Evolutionary conservation across 2,797 vertebrate genomes (phyloP).

Genomic region (Xiphorhynchus erythropygius): DNA sequence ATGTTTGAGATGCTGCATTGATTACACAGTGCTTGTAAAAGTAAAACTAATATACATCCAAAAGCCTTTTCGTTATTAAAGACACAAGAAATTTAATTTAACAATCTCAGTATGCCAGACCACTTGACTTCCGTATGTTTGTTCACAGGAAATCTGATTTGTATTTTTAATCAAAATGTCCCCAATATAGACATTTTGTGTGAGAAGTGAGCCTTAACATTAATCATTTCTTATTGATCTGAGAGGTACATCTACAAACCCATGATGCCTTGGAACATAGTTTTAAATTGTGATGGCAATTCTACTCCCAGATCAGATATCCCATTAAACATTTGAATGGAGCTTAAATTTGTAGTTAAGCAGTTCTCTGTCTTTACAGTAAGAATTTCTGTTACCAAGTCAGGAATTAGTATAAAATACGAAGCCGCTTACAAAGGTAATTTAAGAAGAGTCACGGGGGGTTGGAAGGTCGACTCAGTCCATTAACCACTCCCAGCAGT

Average conservation of each 20-base stretch:
- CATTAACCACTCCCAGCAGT: neutral
- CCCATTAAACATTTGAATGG: neutral
- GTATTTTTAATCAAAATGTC: neutral
- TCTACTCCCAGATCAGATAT: neutral
- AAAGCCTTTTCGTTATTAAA: neutral
- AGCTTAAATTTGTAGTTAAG: neutral
- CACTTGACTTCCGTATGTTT: neutral
- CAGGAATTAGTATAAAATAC: neutral
- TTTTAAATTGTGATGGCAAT: neutral
- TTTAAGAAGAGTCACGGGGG: neutral
- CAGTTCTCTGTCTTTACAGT: neutral
- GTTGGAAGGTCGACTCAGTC: neutral
- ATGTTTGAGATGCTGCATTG: neutral
- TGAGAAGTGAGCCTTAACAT: neutral
- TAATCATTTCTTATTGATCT: neutral
- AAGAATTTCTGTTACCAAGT: neutral
- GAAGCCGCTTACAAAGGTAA: neutral
- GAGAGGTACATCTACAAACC: neutral
- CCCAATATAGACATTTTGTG: neutral
- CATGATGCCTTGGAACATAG: neutral
- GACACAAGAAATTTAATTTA: neutral
- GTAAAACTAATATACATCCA: neutral
- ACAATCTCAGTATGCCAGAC: neutral
- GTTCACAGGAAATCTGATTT: neutral
- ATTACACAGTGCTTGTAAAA: neutral